These are phyloP conservation scores for Cardinalis cardinalis DNA, from an alignment of 2,113 vertebrate genomes.

Conservation along the genomic window DNA sequence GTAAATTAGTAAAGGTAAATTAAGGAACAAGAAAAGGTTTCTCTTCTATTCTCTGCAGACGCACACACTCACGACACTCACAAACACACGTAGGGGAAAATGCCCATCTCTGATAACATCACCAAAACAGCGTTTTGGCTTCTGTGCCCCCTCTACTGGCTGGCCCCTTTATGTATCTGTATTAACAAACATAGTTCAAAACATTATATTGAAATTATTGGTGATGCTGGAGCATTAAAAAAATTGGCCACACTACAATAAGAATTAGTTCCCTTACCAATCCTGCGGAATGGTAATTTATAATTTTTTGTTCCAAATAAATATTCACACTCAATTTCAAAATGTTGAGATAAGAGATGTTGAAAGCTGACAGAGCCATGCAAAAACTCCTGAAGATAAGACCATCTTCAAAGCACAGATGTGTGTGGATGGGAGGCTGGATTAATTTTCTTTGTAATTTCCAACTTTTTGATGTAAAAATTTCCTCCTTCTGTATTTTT, in stretches of 20 bases:
- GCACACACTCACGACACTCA: background rate
- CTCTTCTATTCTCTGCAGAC: background rate
- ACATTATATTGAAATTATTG: background rate
- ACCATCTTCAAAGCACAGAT: background rate
- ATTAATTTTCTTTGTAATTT: background rate
- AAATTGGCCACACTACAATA: background rate
- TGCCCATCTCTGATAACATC: background rate
- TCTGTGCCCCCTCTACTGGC: conserved; percentile 49
- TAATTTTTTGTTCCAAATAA: background rate
- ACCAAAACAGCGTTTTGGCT: background rate
- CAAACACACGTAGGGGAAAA: background rate
- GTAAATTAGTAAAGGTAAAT: conserved; percentile 26
- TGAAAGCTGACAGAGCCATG: background rate
- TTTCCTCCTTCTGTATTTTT: background rate
- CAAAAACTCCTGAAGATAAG: background rate
- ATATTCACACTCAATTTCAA: background rate
- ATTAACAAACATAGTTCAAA: background rate
- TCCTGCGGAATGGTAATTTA: background rate
- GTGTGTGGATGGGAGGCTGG: background rate
- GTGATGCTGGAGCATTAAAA: background rate
- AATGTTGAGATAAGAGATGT: background rate
- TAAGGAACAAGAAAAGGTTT: background rate
- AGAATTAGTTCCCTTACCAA: background rate
- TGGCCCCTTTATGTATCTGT: background rate
- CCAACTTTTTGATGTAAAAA: background rate